These are phyloP conservation scores for Amazona finschi DNA, from an alignment of 2,797 vertebrate species.

Conservation along the genomic window DNA sequence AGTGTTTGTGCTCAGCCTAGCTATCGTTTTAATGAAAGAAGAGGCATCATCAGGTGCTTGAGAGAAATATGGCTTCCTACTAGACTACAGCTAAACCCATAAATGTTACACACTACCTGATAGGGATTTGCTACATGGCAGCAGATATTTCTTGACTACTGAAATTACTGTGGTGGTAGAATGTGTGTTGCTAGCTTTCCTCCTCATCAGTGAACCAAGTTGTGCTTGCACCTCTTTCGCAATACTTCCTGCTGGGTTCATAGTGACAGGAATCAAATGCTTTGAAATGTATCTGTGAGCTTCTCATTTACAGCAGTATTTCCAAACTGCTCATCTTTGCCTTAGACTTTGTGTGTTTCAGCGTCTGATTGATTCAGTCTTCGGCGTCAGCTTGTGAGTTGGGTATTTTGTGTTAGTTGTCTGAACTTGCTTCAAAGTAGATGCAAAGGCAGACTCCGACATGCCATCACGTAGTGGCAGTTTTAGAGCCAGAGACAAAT, in stretches of 20 bases:
- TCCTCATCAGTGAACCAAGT: not conserved
- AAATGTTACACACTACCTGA: not conserved
- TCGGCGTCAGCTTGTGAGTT: not conserved
- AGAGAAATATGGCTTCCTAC: not conserved
- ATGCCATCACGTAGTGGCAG: not conserved
- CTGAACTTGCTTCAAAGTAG: not conserved
- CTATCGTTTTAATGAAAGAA: not conserved
- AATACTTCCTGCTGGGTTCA: not conserved
- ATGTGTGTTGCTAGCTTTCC: not conserved
- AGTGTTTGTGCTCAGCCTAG: not conserved
- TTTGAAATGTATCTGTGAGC: not conserved
- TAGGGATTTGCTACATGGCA: not conserved
- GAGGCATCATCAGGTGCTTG: not conserved
- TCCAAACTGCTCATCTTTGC: not conserved
- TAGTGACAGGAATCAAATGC: not conserved
- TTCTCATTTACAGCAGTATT: not conserved
- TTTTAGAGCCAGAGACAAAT: not conserved
- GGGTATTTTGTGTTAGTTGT: not conserved
- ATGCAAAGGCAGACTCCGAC: not conserved
- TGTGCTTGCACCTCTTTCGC: not conserved
- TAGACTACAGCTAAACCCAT: not conserved
- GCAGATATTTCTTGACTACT: not conserved
- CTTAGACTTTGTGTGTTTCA: not conserved
- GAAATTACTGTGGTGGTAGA: not conserved
- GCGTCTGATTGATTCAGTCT: not conserved